A percentile compares a stretch with the other conserved stretches of the same genome.
phyloP scores from a whole-genome alignment of 2,888 invertebrate genomes.

The Cephus spinipes region DNA sequence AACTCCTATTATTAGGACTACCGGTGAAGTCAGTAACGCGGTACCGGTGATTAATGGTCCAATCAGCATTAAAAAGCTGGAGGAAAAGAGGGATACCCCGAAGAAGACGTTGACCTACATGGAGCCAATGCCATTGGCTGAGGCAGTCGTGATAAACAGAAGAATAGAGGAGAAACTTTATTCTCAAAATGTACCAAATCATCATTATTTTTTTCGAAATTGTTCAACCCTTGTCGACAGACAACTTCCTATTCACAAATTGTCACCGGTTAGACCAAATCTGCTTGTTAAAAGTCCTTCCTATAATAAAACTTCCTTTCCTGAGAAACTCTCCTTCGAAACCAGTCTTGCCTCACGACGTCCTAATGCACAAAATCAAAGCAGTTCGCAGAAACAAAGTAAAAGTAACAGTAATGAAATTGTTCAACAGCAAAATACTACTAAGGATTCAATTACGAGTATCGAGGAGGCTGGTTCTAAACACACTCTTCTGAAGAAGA shows the following conservation, averaged over 20 bases:
- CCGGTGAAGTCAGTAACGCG: slow-evolving; percentile 58
- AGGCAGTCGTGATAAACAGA: slow-evolving; percentile 58
- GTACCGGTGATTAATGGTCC: slow-evolving; percentile 69
- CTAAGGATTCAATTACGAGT: neutral
- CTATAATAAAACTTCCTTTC: neutral
- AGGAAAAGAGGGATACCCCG: slow-evolving; percentile 39
- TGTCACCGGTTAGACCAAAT: slow-evolving; percentile 20
- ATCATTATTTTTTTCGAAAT: slow-evolving; percentile 49
- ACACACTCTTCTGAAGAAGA: slow-evolving; percentile 16
- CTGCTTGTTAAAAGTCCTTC: slow-evolving; percentile 12
- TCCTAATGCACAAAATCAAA: no score
- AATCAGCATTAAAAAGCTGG: slow-evolving; percentile 51
- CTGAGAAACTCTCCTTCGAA: slow-evolving; percentile 6
- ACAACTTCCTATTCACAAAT: slow-evolving; percentile 22
- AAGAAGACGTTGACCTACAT: slow-evolving; percentile 56
- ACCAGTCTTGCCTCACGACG: neutral
- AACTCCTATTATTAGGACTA: slow-evolving; percentile 55
- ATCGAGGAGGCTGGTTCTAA: neutral
- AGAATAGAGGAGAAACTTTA: slow-evolving; percentile 61
- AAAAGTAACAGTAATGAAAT: no score
- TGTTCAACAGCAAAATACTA: neutral
- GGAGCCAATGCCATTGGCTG: slow-evolving; percentile 57
- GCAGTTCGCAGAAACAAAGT: no score
- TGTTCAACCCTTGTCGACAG: slow-evolving; percentile 28
- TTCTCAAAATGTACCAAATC: slow-evolving; percentile 46